A percentile compares a stretch with the other conserved stretches of the same genome.
These are phyloP conservation scores for Mycetomoellerius zeteki DNA, from an alignment of 1,140 invertebrate genomes.

Conservation along the genomic window DNA sequence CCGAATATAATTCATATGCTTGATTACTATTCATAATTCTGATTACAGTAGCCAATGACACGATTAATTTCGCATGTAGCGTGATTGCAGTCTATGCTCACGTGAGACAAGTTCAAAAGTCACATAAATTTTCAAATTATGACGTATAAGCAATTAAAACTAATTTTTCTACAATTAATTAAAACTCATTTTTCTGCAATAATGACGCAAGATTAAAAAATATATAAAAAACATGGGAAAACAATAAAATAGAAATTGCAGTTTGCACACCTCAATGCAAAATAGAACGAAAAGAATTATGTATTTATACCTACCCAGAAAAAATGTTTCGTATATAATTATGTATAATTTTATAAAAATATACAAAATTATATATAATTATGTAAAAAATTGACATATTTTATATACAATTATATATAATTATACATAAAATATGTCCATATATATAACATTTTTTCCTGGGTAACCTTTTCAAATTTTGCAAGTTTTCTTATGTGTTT, in stretches of 20 bases:
- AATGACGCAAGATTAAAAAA: background rate
- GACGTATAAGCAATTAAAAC: too few species aligned
- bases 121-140: background rate
- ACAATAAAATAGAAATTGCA: background rate
- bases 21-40: background rate
- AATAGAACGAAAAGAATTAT: background rate
- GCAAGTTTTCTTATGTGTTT: background rate
- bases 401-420: too few species aligned
- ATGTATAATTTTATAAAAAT: too few species aligned
- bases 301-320: too few species aligned
- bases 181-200: background rate
- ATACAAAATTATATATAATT: too few species aligned
- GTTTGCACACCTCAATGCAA: background rate
- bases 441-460: too few species aligned
- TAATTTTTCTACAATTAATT: too few species aligned
- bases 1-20: background rate
- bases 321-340: too few species aligned
- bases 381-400: too few species aligned
- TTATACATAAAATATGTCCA: too few species aligned
- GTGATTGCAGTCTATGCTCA: background rate
- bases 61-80: background rate
- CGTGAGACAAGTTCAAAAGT: constrained; percentile 14
- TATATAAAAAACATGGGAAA: background rate
- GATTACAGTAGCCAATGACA: background rate
- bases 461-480: background rate